Base-by-base conservation (phyloP, 2,797 vertebrate species). In the Ctenopoma kingsleyae region DNA sequence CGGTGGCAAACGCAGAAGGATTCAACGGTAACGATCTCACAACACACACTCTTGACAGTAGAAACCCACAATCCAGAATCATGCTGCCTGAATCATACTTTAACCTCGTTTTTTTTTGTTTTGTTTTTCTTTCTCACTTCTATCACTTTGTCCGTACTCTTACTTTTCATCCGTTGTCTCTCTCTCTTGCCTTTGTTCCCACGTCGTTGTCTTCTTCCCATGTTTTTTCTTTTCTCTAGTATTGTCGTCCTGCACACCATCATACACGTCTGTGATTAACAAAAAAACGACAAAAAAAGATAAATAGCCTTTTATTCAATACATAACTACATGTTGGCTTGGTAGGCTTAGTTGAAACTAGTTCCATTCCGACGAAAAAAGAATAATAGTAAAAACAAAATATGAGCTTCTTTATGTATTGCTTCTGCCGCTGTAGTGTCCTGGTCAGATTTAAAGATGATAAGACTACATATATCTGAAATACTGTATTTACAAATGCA, bases 341-440 rank as follows among this genome's bases (percentile, higher is more conserved):
- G 76, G 81, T 91, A 89, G 83, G 82, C 71, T 80, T 88, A 92
- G 89, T 83, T 50, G 40, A 76, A 82, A 81, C 84, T 93, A 92
- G 90, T 89, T 93, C 82, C 92, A 89, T 89, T 91, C 87, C 82
- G 62, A 88, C 89, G 84, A 75, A 81, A 78, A 82, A 83, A 78
- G 70, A 83, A 75, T 76, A 87, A 80, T 80, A 78, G 74, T 86
- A 73, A 81, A 89, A 80, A 83, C 71, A 80, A 73, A 86, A 77
- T 80, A 86, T 82, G 79, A 83, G 88, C 89, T 91, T 92, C 83
- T 91, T 90, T 90, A 87, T 91, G 89, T 91, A 86, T 84, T 74
- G 91, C 90, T 94, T 92, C 90, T 87, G 88, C 91, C 82, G 85
- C 88, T 80, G 85, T 92, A 84, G 85, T 93, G 91, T 92, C 84